Evolutionary conservation across 2,797 vertebrate genomes (phyloP).

Genomic region (Adrianichthys oophorus): DNA sequence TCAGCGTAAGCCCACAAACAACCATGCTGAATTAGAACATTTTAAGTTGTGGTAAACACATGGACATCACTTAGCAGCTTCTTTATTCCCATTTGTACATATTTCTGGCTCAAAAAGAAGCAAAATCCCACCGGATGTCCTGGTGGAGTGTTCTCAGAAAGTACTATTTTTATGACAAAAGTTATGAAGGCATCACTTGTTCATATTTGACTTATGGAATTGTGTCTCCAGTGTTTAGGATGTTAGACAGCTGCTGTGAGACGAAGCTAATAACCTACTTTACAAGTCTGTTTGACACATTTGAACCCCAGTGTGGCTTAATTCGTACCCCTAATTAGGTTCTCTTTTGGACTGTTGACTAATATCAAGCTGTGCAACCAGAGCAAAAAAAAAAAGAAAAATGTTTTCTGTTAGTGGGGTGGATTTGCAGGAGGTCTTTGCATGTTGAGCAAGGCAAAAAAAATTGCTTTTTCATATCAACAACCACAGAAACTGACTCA

Average conservation of each 20-base stretch:
- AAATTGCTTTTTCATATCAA: constrained; percentile 30
- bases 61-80: constrained; percentile 4
- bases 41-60: neutral
- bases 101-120: constrained; percentile 28
- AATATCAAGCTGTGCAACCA: neutral
- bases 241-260: too few relatives aligned
- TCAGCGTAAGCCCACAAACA: neutral
- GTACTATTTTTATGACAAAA: constrained; percentile 44
- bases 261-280: too few relatives aligned
- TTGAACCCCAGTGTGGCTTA: too few relatives aligned
- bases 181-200: constrained; percentile 4
- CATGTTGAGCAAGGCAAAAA: constrained; percentile 19
- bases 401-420: constrained; percentile 15
- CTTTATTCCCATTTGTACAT: constrained; percentile 11
- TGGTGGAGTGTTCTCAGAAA: constrained; percentile 38
- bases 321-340: too few relatives aligned
- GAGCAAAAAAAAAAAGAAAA: neutral
- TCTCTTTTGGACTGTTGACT: neutral
- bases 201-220: neutral
- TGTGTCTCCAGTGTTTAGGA: constrained; percentile 3
- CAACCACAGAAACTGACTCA: constrained; percentile 45
- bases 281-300: too few relatives aligned
- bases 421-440: constrained; percentile 17
- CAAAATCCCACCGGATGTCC: constrained; percentile 54
- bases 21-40: neutral